Conservation (phyloP, 2,113 vertebrate genomes). For the Clarias macrocephalus region DNA sequence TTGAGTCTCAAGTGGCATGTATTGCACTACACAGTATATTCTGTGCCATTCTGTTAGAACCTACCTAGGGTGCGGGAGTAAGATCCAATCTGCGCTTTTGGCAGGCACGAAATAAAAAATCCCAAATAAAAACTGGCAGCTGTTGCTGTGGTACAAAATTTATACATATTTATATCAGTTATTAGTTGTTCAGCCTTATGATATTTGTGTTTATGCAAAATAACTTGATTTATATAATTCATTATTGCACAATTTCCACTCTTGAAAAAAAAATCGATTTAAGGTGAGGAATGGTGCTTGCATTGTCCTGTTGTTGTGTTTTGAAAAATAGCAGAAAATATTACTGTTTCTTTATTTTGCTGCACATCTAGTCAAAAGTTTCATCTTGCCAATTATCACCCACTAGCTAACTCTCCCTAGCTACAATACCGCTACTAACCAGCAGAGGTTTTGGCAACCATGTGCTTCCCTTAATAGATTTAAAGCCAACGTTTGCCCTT, state of each 20-base stretch:
- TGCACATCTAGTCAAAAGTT: neutral
- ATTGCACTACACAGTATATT: neutral
- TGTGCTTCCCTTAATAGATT: neutral
- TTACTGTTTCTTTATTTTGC: neutral
- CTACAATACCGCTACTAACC: neutral
- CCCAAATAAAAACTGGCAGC: neutral
- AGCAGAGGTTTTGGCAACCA: neutral
- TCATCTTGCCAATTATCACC: neutral
- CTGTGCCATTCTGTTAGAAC: neutral
- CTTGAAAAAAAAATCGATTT: neutral
- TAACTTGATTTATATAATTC: neutral
- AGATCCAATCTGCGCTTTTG: neutral
- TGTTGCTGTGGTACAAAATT: neutral
- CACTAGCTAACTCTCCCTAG: neutral
- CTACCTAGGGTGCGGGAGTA: neutral
- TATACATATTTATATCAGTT: neutral
- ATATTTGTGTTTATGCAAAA: neutral
- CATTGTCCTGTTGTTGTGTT: neutral
- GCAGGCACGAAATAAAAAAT: neutral
- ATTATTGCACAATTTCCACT: neutral
- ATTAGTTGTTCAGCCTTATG: neutral
- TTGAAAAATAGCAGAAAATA: neutral
- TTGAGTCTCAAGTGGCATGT: neutral
- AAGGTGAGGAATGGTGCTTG: neutral
- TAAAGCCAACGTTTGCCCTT: neutral